These are phyloP conservation scores for Halictus quadricinctus DNA, from an alignment of 2,888 invertebrate species.

Conservation along the genomic window DNA sequence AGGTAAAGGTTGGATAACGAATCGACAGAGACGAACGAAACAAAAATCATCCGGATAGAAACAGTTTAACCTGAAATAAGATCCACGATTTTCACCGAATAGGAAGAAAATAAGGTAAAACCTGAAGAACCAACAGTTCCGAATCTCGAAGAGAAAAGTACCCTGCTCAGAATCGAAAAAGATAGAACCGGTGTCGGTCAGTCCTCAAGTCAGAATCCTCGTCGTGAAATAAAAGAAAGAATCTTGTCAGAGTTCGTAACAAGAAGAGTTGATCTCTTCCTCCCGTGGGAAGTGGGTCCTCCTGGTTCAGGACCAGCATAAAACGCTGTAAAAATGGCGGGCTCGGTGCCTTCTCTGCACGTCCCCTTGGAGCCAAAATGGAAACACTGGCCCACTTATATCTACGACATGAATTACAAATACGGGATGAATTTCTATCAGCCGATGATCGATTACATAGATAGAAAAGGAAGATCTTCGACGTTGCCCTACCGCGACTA, in stretches of 20 bases:
- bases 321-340: constrained; percentile 70
- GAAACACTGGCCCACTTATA: constrained; percentile 84
- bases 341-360: constrained; percentile 73
- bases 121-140: not conserved
- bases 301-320: constrained; percentile 5
- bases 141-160: not conserved
- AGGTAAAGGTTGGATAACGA: constrained; percentile 47
- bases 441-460: constrained; percentile 93
- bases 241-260: not conserved
- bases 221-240: not conserved
- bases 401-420: constrained; percentile 92
- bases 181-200: constrained; percentile 4
- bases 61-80: not conserved
- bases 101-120: not conserved
- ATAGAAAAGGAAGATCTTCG: constrained; percentile 83
- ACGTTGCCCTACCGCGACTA: not conserved
- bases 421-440: constrained; percentile 93
- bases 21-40: constrained; percentile 28
- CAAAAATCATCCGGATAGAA: constrained; percentile 18
- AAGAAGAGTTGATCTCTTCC: not conserved
- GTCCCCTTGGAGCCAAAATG: constrained; percentile 79
- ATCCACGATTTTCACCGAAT: not conserved
- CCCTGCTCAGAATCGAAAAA: not conserved
- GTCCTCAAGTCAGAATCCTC: not conserved
- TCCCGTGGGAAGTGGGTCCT: not conserved